Conservation (phyloP, 1,140 invertebrate genomes). For the Pseudomyrmex pallidus region DNA sequence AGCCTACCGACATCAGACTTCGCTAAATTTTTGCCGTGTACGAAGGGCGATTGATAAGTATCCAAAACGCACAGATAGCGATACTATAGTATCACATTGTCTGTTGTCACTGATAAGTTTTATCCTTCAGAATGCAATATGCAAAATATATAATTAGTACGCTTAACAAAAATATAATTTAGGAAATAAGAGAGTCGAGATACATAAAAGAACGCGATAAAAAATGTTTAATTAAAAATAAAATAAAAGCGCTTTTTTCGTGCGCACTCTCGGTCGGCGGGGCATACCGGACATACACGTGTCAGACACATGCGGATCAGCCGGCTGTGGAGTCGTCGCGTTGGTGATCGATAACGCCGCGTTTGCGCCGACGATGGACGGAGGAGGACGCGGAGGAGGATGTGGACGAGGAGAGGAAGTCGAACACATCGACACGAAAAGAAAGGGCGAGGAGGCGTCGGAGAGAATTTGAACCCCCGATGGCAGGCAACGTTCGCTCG, state of each 20-base stretch:
- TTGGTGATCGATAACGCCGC: constrained; percentile 77
- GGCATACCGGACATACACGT: constrained; percentile 26
- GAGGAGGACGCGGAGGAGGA: constrained; percentile 4
- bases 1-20: background rate
- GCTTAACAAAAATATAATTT: too few relatives aligned
- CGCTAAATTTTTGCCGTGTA: constrained; percentile 56
- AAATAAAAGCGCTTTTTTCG: background rate
- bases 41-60: too few relatives aligned
- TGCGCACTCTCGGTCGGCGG: background rate
- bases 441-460: constrained; percentile 8
- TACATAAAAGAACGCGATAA: background rate
- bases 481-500: constrained; percentile 58
- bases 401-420: background rate
- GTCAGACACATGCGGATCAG: background rate
- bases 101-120: too few relatives aligned
- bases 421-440: background rate
- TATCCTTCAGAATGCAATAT: too few relatives aligned
- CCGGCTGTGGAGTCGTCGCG: constrained; percentile 24
- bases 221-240: constrained; percentile 7
- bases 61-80: too few relatives aligned
- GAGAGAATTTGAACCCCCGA: constrained; percentile 48
- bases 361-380: constrained; percentile 76
- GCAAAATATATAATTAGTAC: background rate
- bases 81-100: too few relatives aligned
- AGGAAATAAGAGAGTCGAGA: background rate